These are phyloP conservation scores for Hormaphis cornu DNA, from an alignment of 1,140 invertebrate species.

Conservation along the genomic window DNA sequence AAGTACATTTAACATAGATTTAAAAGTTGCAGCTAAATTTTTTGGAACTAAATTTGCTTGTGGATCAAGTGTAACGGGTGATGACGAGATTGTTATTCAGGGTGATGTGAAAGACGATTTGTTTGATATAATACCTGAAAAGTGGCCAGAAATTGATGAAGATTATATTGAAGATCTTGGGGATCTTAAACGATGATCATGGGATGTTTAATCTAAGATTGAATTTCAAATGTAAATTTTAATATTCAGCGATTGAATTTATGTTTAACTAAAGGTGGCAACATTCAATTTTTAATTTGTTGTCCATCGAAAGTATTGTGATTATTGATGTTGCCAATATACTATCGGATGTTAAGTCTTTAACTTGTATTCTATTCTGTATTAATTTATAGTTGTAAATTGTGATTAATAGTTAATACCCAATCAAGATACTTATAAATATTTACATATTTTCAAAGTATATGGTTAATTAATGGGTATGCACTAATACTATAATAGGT, in stretches of 20 bases:
- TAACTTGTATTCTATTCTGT: no score
- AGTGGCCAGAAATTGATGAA: constrained; percentile 70
- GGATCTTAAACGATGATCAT: constrained; percentile 41
- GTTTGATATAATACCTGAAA: constrained; percentile 94
- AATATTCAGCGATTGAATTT: not conserved
- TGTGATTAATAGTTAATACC: no score
- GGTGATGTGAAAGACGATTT: constrained; percentile 96
- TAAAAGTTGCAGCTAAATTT: constrained; percentile 96
- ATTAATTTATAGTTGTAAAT: no score
- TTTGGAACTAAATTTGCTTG: constrained; percentile 97
- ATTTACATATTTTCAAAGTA: no score
- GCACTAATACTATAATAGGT: no score
- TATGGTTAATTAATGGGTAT: no score
- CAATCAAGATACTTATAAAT: no score
- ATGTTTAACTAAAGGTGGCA: not conserved
- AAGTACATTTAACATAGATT: constrained; percentile 89
- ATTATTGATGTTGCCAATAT: not conserved
- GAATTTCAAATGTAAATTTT: not conserved
- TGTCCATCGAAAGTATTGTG: not conserved
- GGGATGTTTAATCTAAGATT: not conserved
- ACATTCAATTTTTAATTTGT: not conserved
- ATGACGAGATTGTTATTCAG: constrained; percentile 99
- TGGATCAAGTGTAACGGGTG: constrained; percentile 94
- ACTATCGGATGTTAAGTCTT: not conserved
- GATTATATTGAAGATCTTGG: constrained; percentile 43